A percentile compares a stretch with the other conserved stretches of the same genome.
Evolutionary conservation across 2,113 vertebrate species (phyloP).

Genomic region (Neoarius graeffei): DNA sequence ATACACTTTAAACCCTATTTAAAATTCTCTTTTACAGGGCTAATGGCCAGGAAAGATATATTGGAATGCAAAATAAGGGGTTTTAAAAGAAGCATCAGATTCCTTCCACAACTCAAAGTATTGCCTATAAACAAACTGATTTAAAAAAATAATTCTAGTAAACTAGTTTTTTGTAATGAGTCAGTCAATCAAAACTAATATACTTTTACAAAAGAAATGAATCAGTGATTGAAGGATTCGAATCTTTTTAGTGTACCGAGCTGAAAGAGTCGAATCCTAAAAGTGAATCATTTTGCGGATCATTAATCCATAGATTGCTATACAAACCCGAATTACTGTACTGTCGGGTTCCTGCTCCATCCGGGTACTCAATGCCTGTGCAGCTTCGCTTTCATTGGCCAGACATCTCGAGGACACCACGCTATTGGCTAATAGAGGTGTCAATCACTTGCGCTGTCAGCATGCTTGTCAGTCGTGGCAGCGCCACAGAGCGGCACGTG

Average conservation of each 20-base stretch:
- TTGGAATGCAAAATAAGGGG: too few relatives aligned
- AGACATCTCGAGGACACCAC: not conserved
- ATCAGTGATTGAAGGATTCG: not conserved
- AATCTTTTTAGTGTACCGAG: not conserved
- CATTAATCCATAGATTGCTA: not conserved
- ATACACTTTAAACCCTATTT: too few relatives aligned
- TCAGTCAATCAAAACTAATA: not conserved
- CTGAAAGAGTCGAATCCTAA: not conserved
- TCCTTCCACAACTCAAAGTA: too few relatives aligned
- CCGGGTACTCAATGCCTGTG: constrained; percentile 43
- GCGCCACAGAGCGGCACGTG: constrained; percentile 59
- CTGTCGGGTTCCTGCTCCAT: constrained; percentile 36
- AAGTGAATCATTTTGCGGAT: not conserved
- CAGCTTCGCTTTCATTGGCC: constrained; percentile 49
- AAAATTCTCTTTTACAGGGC: too few relatives aligned
- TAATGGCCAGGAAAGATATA: too few relatives aligned
- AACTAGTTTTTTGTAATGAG: not conserved
- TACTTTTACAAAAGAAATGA: not conserved
- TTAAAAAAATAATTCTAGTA: not conserved
- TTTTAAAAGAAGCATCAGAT: too few relatives aligned
- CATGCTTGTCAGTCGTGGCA: constrained; percentile 63
- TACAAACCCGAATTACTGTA: not conserved
- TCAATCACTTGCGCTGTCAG: constrained; percentile 33
- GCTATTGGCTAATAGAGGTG: constrained; percentile 61
- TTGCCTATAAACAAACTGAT: too few relatives aligned